Evolutionary conservation across 2,113 vertebrate species (phyloP).

Genomic region (Ploceus nigricollis): DNA sequence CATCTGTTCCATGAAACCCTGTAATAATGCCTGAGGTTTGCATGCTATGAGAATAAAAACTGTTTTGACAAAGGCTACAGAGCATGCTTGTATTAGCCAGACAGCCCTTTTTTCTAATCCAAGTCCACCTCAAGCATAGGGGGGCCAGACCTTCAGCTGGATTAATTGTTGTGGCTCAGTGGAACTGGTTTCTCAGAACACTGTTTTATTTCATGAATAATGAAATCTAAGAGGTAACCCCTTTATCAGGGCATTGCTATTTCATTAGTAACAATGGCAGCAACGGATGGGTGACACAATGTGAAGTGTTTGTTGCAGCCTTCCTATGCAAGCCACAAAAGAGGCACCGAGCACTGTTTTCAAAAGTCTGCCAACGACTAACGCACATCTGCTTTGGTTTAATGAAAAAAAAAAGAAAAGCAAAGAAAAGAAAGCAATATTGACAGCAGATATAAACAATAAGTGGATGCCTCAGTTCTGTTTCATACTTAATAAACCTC

Average conservation of each 20-base stretch:
- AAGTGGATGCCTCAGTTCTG: neutral
- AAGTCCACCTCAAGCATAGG: neutral
- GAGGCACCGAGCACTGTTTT: neutral
- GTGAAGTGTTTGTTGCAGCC: neutral
- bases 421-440: neutral
- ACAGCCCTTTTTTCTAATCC: constrained; percentile 6
- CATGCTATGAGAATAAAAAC: neutral
- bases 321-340: neutral
- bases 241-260: neutral
- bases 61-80: constrained; percentile 52
- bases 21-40: constrained; percentile 41
- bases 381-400: constrained; percentile 11
- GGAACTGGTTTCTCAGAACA: constrained; percentile 8
- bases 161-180: neutral
- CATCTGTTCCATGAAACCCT: constrained; percentile 43
- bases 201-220: neutral
- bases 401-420: neutral
- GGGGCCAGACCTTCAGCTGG: neutral
- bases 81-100: neutral
- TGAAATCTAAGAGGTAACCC: neutral
- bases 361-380: neutral
- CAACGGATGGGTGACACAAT: neutral
- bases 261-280: neutral
- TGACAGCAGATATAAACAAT: neutral
- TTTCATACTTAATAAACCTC: constrained; percentile 12